A percentile compares a stretch with the other conserved stretches of the same genome.
Evolutionary conservation across 2,113 vertebrate species (phyloP).

Genomic region (Tachysurus vachellii): DNA sequence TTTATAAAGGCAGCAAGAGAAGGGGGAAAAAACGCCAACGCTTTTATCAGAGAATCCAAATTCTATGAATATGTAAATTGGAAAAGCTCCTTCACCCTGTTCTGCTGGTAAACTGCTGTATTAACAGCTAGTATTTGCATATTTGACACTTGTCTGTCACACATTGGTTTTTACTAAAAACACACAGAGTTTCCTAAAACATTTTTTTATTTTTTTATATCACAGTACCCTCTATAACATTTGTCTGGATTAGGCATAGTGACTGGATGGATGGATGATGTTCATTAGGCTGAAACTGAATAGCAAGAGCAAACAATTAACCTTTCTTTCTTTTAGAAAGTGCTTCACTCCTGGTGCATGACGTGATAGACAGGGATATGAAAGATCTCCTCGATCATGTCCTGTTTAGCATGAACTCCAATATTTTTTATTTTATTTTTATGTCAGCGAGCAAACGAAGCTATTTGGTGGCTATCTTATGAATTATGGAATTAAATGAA

Average conservation of each 20-base stretch:
- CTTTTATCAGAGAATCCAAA: neutral
- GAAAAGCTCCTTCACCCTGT: neutral
- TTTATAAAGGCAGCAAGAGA: neutral
- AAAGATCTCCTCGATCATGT: constrained; percentile 27
- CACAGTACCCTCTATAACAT: too few species aligned
- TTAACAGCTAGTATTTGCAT: neutral
- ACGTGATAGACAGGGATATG: neutral
- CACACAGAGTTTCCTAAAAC: neutral
- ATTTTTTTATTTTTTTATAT: neutral
- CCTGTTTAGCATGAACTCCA: constrained; percentile 15
- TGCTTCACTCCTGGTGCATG: neutral
- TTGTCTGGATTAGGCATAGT: too few species aligned
- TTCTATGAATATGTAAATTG: constrained; percentile 17
- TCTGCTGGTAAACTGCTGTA: neutral
- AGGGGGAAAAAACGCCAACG: neutral
- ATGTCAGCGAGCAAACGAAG: constrained; percentile 37
- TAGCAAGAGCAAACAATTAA: constrained; percentile 29
- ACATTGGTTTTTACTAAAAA: neutral
- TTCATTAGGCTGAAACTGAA: too few species aligned
- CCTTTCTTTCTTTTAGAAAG: constrained; percentile 18
- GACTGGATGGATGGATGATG: too few species aligned
- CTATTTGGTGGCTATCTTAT: constrained; percentile 32
- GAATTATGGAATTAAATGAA: constrained; percentile 50
- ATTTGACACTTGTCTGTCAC: neutral
- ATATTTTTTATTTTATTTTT: neutral